Evolutionary conservation across 1,140 invertebrate species (phyloP).

Genomic region (Lepidotrigona ventralis): DNA sequence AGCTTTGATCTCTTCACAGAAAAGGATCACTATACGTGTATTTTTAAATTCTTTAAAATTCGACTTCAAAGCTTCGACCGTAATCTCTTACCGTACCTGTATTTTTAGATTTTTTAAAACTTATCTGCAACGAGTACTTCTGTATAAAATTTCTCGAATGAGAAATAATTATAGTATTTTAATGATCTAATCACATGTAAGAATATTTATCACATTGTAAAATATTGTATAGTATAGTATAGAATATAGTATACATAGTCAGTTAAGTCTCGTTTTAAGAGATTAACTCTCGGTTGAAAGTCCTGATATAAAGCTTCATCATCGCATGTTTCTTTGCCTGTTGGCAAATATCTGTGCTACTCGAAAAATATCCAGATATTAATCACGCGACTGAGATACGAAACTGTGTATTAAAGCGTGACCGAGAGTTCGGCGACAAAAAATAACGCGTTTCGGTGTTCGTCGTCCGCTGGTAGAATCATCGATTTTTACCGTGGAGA

Average conservation of each 20-base stretch:
- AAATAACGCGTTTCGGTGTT: background rate
- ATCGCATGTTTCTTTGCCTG: background rate
- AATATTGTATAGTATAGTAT: background rate
- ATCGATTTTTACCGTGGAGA: background rate
- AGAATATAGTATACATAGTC: no score
- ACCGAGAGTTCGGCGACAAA: background rate
- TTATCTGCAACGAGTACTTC: background rate
- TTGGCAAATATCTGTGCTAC: background rate
- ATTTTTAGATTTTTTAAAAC: no score
- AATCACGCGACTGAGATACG: background rate
- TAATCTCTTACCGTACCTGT: no score
- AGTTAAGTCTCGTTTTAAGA: no score
- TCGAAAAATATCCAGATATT: background rate
- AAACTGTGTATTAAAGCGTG: conserved; percentile 5
- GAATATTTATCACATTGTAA: background rate
- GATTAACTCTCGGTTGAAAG: no score
- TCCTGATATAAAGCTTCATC: background rate
- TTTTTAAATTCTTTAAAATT: background rate
- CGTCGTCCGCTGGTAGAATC: background rate
- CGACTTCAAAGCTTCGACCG: background rate
- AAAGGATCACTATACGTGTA: background rate
- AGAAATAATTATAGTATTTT: background rate
- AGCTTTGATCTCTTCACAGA: background rate
- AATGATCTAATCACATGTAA: background rate
- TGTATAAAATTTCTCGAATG: background rate